Percentiles rank a stretch among this genome's conserved stretches.
Evolutionary conservation across 2,113 vertebrate genomes (phyloP).

Genomic region (Aythya baeri): DNA sequence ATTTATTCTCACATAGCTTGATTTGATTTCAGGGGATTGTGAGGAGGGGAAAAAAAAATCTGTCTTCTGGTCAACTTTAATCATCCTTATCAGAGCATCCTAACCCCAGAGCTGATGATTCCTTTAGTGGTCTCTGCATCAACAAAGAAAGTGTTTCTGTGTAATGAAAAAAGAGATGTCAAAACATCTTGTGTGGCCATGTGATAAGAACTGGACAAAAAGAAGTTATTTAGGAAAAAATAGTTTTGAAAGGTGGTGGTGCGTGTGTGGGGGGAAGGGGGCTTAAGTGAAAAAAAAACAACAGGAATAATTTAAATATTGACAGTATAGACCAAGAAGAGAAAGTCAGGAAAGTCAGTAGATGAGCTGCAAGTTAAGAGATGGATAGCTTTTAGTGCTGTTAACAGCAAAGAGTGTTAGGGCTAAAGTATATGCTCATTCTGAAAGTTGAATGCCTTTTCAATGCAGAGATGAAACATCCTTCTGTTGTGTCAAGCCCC

Average conservation of each 20-base stretch:
- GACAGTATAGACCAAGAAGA: neutral
- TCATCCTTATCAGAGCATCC: neutral
- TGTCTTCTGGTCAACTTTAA: neutral
- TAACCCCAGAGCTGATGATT: too few relatives aligned
- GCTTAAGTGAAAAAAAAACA: neutral
- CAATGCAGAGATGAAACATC: neutral
- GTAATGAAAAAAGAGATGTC: neutral
- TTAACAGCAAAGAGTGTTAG: neutral
- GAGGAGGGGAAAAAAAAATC: neutral
- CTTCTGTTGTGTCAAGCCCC: neutral
- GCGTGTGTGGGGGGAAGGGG: too few relatives aligned
- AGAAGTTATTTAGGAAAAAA: neutral
- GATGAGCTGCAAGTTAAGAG: neutral
- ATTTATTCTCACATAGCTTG: neutral
- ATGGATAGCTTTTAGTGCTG: neutral
- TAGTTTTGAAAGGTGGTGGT: neutral
- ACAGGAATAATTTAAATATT: neutral
- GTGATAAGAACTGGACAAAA: neutral
- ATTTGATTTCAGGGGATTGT: neutral
- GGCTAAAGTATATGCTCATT: neutral
- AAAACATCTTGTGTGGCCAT: neutral
- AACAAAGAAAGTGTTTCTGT: neutral
- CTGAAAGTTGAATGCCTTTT: slow-evolving; percentile 6
- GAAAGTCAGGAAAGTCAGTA: neutral
- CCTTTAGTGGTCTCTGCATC: neutral